Conservation (phyloP, 2,113 vertebrate genomes). For the Elanus axillaris region DNA sequence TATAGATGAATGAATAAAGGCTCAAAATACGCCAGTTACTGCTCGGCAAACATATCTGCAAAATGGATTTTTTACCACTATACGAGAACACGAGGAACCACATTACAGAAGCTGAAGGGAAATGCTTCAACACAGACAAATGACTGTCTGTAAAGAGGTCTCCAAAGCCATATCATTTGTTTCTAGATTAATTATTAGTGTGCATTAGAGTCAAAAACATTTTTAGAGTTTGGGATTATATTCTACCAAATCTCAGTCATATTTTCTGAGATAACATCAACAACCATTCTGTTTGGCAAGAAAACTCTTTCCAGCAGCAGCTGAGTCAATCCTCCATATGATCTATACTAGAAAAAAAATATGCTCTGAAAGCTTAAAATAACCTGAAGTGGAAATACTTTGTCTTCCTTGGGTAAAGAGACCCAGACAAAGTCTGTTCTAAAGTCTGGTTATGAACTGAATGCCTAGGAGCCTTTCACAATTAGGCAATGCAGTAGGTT, state of each 20-base stretch:
- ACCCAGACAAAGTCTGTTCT: not conserved
- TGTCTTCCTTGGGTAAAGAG: not conserved
- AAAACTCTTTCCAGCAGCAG: not conserved
- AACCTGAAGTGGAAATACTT: slow-evolving; percentile 3
- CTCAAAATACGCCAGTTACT: not conserved
- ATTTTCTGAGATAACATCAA: not conserved
- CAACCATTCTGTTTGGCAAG: not conserved
- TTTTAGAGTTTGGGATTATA: not conserved
- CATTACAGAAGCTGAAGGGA: not conserved
- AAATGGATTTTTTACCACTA: not conserved
- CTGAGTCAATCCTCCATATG: slow-evolving; percentile 5
- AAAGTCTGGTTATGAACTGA: not conserved
- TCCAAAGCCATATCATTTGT: not conserved
- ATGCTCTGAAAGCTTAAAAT: not conserved
- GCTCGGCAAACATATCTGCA: not conserved
- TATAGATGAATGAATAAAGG: not conserved
- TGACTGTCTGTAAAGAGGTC: not conserved
- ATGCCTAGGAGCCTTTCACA: not conserved
- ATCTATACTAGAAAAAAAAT: not conserved
- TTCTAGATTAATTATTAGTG: not conserved
- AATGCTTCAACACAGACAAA: not conserved
- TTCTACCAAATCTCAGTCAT: not conserved
- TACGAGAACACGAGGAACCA: not conserved
- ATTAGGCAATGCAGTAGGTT: not conserved
- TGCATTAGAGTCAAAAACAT: not conserved